These are phyloP conservation scores for Acromyrmex heyeri DNA, from an alignment of 1,140 invertebrate genomes.

Conservation along the genomic window DNA sequence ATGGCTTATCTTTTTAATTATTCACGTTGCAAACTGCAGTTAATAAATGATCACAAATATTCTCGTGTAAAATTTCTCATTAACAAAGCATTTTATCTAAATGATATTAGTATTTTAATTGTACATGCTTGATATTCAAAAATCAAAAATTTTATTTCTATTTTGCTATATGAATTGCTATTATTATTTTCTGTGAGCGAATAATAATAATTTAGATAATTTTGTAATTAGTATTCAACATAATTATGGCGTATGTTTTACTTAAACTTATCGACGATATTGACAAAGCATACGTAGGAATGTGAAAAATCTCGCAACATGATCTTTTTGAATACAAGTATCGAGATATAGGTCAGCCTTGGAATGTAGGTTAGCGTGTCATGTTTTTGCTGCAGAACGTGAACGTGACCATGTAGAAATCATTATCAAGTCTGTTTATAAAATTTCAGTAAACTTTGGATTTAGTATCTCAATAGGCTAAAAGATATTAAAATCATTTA, in stretches of 20 bases:
- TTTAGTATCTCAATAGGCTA: background rate
- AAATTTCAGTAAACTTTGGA: conserved; percentile 31
- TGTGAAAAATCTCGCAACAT: conserved; percentile 6
- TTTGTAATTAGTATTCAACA: background rate
- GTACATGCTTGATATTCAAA: background rate
- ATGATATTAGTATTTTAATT: background rate
- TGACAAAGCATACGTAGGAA: background rate
- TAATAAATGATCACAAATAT: background rate
- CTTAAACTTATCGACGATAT: background rate
- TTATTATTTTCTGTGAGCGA: background rate
- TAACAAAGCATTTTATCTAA: background rate
- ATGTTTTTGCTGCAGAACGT: conserved; percentile 29
- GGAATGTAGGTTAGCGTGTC: conserved; percentile 58
- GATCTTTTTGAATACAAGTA: conserved; percentile 23
- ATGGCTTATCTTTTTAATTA: conserved; percentile 36
- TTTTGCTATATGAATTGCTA: background rate
- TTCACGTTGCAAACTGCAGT: conserved; percentile 21
- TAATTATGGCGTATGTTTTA: background rate
- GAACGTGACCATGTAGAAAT: conserved; percentile 30
- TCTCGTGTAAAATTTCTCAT: background rate
- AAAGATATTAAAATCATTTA: background rate
- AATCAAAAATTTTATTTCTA: background rate
- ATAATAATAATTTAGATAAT: conserved; percentile 1
- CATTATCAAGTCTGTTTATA: conserved; percentile 21
- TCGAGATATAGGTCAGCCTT: conserved; percentile 47